Percentiles rank a stretch among this genome's conserved stretches.
Evolutionary conservation across 1,140 invertebrate species (phyloP).

Genomic region (Camponotus floridanus): DNA sequence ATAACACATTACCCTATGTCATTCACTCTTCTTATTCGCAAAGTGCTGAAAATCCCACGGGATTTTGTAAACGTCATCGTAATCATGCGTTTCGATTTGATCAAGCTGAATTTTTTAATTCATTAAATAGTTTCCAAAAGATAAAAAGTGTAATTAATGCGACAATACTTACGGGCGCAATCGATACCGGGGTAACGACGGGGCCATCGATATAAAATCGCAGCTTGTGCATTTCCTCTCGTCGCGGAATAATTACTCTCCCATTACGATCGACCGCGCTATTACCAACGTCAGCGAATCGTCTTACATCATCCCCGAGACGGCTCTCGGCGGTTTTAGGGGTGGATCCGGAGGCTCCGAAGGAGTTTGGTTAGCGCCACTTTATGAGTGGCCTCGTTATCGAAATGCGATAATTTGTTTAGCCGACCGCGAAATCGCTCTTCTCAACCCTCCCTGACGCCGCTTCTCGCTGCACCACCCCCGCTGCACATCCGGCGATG

Average conservation of each 20-base stretch:
- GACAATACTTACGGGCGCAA: background rate
- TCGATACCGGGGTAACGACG: background rate
- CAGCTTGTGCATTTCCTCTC: background rate
- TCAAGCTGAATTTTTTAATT: background rate
- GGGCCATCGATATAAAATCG: conserved; percentile 12
- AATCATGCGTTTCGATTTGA: background rate
- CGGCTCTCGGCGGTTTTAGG: conserved; percentile 11
- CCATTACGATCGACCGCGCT: conserved; percentile 18
- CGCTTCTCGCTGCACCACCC: background rate
- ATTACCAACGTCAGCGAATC: conserved; percentile 43
- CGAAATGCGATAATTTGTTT: conserved; percentile 79
- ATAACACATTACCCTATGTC: background rate
- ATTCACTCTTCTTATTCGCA: background rate
- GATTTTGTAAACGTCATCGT: too few relatives aligned
- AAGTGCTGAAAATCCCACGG: too few relatives aligned
- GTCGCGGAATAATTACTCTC: conserved; percentile 31
- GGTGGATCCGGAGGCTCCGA: background rate
- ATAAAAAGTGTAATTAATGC: background rate
- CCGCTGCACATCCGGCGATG: conserved; percentile 10
- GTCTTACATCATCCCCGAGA: conserved; percentile 33
- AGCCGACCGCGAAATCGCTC: conserved; percentile 72
- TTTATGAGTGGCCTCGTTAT: conserved; percentile 76
- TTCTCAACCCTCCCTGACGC: background rate
- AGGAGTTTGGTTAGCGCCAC: background rate
- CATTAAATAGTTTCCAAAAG: background rate